These are phyloP conservation scores for Sialis lutaria DNA, from an alignment of 2,888 invertebrate species.

Conservation along the genomic window DNA sequence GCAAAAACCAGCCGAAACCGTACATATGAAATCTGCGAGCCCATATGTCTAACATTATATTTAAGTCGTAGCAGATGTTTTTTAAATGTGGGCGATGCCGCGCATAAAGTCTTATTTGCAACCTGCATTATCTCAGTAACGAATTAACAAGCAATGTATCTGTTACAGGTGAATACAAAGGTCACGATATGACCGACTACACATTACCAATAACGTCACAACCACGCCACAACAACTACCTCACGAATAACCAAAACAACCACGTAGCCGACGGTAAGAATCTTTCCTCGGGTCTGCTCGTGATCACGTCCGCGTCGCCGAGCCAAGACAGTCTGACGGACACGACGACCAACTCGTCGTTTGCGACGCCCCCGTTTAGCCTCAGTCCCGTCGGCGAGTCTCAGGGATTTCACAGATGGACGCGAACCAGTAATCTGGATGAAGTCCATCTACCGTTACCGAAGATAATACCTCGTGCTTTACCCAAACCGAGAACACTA, in stretches of 20 bases:
- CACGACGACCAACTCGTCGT: conserved; percentile 67
- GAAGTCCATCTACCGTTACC: conserved; percentile 58
- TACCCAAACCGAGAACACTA: conserved; percentile 57
- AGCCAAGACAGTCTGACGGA: conserved; percentile 73
- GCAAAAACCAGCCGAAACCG: no score
- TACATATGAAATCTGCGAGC: no score
- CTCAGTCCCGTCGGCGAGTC: conserved; percentile 73
- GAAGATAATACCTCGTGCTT: conserved; percentile 43
- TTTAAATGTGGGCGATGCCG: no score
- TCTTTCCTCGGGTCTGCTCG: conserved; percentile 25
- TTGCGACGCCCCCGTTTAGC: conserved; percentile 74
- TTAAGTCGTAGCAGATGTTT: no score
- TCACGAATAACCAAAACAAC: conserved; percentile 25
- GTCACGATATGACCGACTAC: no score
- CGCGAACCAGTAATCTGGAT: conserved; percentile 58
- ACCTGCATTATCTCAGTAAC: no score
- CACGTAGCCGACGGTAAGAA: conserved; percentile 26
- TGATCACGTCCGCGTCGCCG: conserved; percentile 64
- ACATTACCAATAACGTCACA: no score
- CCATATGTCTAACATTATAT: no score
- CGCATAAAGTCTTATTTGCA: no score
- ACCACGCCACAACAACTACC: no score
- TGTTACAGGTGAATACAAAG: no score
- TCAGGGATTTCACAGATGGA: conserved; percentile 62
- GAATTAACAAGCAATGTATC: no score